Conservation (phyloP, 2,113 vertebrate genomes). For the Connochaetes taurinus region DNA sequence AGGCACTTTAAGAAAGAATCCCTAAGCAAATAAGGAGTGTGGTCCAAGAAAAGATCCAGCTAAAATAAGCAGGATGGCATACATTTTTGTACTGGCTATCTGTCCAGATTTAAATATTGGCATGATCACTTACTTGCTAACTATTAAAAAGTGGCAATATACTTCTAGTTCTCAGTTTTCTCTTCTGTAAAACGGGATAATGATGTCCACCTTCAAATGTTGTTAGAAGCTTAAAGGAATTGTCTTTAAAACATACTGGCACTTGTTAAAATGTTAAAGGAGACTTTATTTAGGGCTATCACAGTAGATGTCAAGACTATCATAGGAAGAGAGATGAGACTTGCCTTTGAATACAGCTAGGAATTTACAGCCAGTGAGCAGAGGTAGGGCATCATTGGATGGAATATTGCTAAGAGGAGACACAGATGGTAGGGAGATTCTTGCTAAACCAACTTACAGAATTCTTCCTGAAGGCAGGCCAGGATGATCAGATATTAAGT, state of each 20-base stretch:
- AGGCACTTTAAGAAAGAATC: neutral
- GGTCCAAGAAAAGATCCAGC: neutral
- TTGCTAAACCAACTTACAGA: neutral
- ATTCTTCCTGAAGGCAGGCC: neutral
- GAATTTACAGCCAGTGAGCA: neutral
- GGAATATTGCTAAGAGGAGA: neutral
- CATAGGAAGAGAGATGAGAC: neutral
- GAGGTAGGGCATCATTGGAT: neutral
- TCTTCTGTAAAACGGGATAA: neutral
- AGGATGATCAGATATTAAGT: neutral
- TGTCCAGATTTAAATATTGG: neutral
- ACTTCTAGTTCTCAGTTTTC: neutral
- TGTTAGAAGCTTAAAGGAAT: neutral
- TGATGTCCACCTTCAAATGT: neutral
- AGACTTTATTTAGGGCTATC: neutral
- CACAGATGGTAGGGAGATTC: neutral
- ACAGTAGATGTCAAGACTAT: neutral
- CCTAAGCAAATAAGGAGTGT: neutral
- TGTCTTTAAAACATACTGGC: neutral
- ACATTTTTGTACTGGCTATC: neutral
- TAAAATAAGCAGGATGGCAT: neutral
- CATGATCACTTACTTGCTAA: neutral
- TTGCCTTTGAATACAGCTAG: neutral
- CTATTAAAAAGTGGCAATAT: neutral
- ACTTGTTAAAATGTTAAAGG: neutral